Evolutionary conservation across 2,888 invertebrate species (phyloP).

Genomic region (Cosmia pyralina): DNA sequence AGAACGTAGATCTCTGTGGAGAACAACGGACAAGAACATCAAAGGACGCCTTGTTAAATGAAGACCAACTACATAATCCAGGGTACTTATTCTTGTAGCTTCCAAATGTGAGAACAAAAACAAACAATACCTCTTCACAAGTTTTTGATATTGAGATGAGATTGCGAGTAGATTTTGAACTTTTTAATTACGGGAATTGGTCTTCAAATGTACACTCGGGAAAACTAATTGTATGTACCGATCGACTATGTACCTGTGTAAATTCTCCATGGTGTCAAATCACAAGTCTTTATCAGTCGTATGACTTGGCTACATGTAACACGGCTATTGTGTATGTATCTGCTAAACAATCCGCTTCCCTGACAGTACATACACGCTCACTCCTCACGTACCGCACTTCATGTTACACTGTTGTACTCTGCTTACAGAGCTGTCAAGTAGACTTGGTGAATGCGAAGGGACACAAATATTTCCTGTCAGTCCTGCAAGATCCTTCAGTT

Average conservation of each 20-base stretch:
- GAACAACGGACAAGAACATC: too few relatives aligned
- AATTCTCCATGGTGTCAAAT: neutral
- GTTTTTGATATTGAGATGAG: neutral
- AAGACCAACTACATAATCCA: neutral
- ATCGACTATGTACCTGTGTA: neutral
- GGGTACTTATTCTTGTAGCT: neutral
- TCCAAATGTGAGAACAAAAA: neutral
- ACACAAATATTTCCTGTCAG: slow-evolving; percentile 98
- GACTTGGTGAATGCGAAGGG: slow-evolving; percentile 98
- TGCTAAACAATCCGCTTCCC: neutral
- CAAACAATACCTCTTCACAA: neutral
- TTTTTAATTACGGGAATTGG: neutral
- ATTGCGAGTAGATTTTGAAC: neutral
- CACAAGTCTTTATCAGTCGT: neutral
- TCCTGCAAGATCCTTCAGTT: slow-evolving; percentile 96
- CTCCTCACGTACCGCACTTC: neutral
- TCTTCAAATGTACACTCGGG: neutral
- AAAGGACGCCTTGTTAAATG: neutral
- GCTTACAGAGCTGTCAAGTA: slow-evolving; percentile 95
- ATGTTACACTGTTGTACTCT: neutral
- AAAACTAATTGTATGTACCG: too few relatives aligned
- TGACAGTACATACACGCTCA: too few relatives aligned
- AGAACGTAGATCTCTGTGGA: too few relatives aligned
- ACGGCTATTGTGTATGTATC: neutral
- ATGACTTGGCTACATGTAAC: neutral